These are phyloP conservation scores for Ceyx cyanopectus DNA, from an alignment of 2,113 vertebrate species.

Conservation along the genomic window DNA sequence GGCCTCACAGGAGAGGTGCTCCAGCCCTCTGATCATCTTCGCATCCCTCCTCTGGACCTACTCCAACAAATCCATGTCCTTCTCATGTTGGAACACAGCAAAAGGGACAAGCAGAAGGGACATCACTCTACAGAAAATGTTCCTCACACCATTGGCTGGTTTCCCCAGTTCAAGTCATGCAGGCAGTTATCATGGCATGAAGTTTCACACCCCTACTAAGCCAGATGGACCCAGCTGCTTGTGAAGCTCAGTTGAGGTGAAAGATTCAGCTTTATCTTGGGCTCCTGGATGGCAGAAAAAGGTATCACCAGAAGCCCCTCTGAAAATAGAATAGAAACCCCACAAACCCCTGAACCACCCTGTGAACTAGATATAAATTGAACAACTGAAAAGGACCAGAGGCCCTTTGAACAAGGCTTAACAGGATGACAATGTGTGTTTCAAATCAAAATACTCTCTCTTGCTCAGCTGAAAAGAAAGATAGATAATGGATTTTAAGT, in stretches of 20 bases:
- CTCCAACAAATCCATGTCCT: no score
- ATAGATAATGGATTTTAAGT: not conserved
- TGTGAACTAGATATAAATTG: not conserved
- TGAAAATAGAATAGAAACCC: not conserved
- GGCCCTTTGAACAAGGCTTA: not conserved
- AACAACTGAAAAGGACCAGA: not conserved
- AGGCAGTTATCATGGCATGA: rapidly evolving
- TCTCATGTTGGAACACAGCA: no score
- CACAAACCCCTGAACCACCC: not conserved
- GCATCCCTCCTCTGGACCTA: no score
- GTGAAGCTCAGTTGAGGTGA: not conserved
- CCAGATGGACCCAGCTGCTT: not conserved
- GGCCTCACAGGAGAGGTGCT: no score
- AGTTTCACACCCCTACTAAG: not conserved
- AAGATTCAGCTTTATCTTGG: not conserved
- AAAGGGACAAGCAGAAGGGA: not conserved
- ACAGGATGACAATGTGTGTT: not conserved
- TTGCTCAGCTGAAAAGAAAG: not conserved
- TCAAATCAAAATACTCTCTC: not conserved
- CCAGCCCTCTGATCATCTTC: no score
- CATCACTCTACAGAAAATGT: not conserved
- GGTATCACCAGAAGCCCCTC: not conserved
- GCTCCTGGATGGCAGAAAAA: not conserved
- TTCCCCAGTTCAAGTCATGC: not conserved
- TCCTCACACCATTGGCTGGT: rapidly evolving